Evolutionary conservation across 2,888 invertebrate species (phyloP), one percentile per base, ranked within the genome.

Genomic region (Cosmia trapezina): DNA sequence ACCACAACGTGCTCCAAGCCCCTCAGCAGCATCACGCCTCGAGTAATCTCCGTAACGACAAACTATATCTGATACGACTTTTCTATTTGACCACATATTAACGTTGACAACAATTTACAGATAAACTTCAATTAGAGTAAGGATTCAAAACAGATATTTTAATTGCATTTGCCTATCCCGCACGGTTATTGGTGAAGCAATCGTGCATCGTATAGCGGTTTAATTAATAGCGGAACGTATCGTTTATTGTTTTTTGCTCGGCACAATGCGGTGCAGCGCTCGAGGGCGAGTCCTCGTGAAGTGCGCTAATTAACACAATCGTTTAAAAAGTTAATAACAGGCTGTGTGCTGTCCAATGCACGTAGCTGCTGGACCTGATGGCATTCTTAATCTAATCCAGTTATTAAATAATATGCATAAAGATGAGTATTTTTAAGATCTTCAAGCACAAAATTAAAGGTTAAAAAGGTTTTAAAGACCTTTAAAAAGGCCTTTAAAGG

Each of bases 241-340:
- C 90, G 90, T 91, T 92, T 91, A 90, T 92, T 92, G 90, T 92
- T 93, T 93, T 93, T 92, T 91, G 83, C 89, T 77, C 81, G 83
- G 87, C 80, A 73, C 85, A 83, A 70, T 79, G 70, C 83, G 85
- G 87, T 87, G 87, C 88, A 87, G 83, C 87, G 93, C 93, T 89
- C 91, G 91, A 90, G 92, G 92, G 92, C 87, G 78, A 86, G 85
- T 90, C 89, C 90, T 90, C 87, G 90, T 88, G 90, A 89, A 91
- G 89, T 91, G 88, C 91, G 92, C 94, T 96, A 95, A 96, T 96
- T 95, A 96, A 95, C 93, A 91, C 94, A 93, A 95, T 94, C 94
- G 93, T 93, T 95, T 94, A 93, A 94, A 95, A 95, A 94, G 89
- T 92, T 95, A 94, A 95, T 95, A 95, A 93, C 94, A 91, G 90